A percentile compares a stretch with the other conserved stretches of the same genome.
Conservation (phyloP, 2,888 invertebrate genomes). For the Hypselothyrea guttata region DNA sequence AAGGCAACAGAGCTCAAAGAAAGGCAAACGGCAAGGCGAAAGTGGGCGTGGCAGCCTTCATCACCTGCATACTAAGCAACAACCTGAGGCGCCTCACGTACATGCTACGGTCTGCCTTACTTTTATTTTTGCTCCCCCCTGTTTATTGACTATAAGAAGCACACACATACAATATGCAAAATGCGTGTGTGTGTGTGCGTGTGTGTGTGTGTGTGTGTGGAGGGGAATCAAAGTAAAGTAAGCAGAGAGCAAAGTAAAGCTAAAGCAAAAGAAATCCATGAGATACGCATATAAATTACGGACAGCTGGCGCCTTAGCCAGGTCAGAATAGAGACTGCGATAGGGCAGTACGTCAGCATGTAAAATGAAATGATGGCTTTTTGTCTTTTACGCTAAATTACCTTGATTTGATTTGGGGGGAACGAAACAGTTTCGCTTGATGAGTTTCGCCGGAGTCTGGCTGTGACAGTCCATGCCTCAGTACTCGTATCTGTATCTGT, state of each 20-base stretch:
- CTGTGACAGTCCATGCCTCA: not conserved
- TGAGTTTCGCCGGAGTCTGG: conserved; percentile 33
- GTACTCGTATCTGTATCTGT: not conserved
- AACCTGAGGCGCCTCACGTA: conserved; percentile 52
- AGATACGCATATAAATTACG: conserved; percentile 34
- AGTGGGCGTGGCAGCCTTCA: conserved; percentile 23
- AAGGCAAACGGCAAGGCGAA: conserved; percentile 4
- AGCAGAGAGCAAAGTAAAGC: not conserved
- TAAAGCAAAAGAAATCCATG: conserved; percentile 12
- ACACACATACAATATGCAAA: conserved; percentile 63
- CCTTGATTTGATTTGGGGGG: conserved; percentile 71
- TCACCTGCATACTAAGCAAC: conserved; percentile 68
- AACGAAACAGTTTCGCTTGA: conserved; percentile 33
- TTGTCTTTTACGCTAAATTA: conserved; percentile 77
- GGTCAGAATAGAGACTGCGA: not conserved
- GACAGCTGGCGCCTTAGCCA: conserved; percentile 25
- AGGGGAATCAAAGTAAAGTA: conserved; percentile 6
- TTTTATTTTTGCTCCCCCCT: conserved; percentile 6
- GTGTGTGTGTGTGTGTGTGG: not conserved
- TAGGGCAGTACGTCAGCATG: conserved; percentile 20
- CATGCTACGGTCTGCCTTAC: not conserved
- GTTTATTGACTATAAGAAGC: conserved; percentile 61
- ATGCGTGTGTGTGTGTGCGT: conserved; percentile 7
- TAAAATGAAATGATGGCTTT: conserved; percentile 70
- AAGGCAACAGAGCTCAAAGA: too few species aligned